Conservation (phyloP, 2,888 invertebrate genomes). For the Bursaphelenchus okinawaensis region DNA sequence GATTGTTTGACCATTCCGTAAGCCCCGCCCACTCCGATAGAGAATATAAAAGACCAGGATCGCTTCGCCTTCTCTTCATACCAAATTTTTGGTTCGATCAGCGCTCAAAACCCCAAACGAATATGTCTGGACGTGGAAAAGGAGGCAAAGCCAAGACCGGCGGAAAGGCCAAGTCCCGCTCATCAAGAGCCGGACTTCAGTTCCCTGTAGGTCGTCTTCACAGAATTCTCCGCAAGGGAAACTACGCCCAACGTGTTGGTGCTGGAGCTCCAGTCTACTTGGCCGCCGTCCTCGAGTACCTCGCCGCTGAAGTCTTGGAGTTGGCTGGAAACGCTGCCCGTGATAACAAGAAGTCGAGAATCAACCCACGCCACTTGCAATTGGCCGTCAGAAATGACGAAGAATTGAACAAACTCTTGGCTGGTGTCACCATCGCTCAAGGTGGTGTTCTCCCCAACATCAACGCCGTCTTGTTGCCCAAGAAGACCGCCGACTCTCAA, state of each 20-base stretch:
- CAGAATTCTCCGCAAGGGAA: constrained; percentile 45
- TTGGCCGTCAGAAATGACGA: constrained; percentile 55
- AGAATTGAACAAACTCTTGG: constrained; percentile 51
- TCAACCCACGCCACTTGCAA: constrained; percentile 59
- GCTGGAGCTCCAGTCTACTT: constrained; percentile 53
- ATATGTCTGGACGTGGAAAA: constrained; percentile 76
- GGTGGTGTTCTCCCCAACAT: constrained; percentile 70
- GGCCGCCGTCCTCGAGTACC: constrained; percentile 52
- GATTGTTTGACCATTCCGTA: background rate
- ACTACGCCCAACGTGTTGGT: constrained; percentile 51
- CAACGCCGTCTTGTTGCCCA: constrained; percentile 54
- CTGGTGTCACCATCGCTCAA: constrained; percentile 72
- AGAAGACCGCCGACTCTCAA: constrained; percentile 38
- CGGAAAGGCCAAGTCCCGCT: constrained; percentile 42
- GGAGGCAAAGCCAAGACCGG: constrained; percentile 62
- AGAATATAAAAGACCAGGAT: background rate
- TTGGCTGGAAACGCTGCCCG: constrained; percentile 62
- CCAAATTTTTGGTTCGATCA: background rate
- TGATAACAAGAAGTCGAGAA: constrained; percentile 62
- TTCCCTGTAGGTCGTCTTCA: constrained; percentile 57
- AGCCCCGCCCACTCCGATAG: background rate
- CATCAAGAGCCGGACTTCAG: constrained; percentile 54
- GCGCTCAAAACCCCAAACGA: too few relatives aligned
- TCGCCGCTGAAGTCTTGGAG: constrained; percentile 56
- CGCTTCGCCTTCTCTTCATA: background rate